Base-by-base conservation (phyloP, 1,140 invertebrate genomes). In the Drosophila nannoptera region DNA sequence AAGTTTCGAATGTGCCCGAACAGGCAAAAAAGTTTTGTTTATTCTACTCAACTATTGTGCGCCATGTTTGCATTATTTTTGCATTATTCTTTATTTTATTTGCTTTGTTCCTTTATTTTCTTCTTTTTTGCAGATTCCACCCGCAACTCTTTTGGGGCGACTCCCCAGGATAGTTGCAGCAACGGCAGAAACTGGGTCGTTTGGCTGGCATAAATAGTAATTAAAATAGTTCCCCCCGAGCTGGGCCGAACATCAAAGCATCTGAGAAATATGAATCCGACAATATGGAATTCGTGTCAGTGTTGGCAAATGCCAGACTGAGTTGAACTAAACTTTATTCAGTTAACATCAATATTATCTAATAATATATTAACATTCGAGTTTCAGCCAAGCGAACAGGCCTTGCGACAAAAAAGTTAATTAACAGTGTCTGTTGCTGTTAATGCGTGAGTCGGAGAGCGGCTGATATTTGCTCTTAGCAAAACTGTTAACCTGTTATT, bases 1-100 rank as follows among this genome's bases (percentile, higher is more conserved):
- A 77, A 78, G 65, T 77, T 78, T 77, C 45, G 70, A 77, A 78
- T 69, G 43, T 70, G 58, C 45, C 75, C 46, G 55, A 46, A 54
- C 43, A 64, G 42, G 54, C 60, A 32, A 50, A 78, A 60, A 72
- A 35, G 56, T 72, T 67, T 61, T 61, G 63, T 71, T 71, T 71
- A 67, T 67, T 71, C 66, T 60, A 70, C 36, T 56, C 54, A 66
- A 70, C 62, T 70, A 66, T 60, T 58, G 60, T 55, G 61, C 61
- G 46, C 46, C 56, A 53, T 69, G 53, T 69, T 56, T 69, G 53
- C 43, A 52, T 52, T 65, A 22, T 22, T 22, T 22, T 22, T 22
- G 22, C 22, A 22, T 22, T 22, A 22, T 22, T 22, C 22, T 22
- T 22, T 22, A 22, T 22, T 2, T 22, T 22, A 22, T 22, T 22